A percentile compares a stretch with the other conserved stretches of the same genome.
These are phyloP conservation scores for Yoshiicerus persimilis DNA, from an alignment of 1,140 invertebrate species.

Conservation along the genomic window DNA sequence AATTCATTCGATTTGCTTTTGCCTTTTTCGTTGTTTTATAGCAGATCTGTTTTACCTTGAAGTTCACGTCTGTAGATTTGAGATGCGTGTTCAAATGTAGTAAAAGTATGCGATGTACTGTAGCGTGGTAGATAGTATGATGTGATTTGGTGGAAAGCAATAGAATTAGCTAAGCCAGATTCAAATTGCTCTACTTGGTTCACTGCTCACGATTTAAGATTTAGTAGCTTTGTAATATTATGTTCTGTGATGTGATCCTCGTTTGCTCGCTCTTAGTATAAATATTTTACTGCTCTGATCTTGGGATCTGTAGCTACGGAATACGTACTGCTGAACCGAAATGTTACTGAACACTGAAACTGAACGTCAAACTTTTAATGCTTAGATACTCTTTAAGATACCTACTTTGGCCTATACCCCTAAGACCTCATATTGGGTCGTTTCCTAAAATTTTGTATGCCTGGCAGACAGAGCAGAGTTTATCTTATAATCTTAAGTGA, in stretches of 20 bases:
- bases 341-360: not conserved
- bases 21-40: not conserved
- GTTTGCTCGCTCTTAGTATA: not conserved
- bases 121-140: not conserved
- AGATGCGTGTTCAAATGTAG: not conserved
- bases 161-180: not conserved
- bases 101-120: not conserved
- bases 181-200: constrained; percentile 1
- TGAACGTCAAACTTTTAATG: not conserved
- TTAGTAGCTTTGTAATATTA: not conserved
- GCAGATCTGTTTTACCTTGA: not conserved
- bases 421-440: too few relatives aligned
- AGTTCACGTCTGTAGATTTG: not conserved
- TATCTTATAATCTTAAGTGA: not conserved
- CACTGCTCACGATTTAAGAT: constrained; percentile 19
- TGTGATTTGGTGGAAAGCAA: not conserved
- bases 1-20: not conserved
- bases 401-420: not conserved
- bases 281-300: constrained; percentile 5
- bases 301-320: not conserved
- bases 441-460: not conserved
- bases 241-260: not conserved
- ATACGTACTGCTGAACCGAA: not conserved
- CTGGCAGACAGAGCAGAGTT: not conserved
- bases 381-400: not conserved